Conservation (phyloP, 2,888 invertebrate genomes). For the Lepetodrilus schrolli region DNA sequence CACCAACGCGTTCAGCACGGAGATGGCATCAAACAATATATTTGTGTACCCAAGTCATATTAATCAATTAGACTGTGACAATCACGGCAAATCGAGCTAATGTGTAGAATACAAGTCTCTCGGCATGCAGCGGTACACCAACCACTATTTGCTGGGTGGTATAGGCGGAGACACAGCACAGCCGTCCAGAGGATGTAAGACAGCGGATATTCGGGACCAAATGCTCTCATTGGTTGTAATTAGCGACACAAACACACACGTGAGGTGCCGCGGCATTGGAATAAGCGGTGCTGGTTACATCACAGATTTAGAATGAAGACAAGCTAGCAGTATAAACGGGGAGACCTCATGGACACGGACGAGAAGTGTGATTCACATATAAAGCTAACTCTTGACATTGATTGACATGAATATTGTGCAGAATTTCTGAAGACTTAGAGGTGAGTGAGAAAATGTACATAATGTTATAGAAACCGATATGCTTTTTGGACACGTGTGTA, state of each 20-base stretch:
- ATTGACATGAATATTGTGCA: background rate
- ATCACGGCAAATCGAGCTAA: background rate
- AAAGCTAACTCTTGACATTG: conserved; percentile 4
- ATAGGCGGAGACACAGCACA: no score
- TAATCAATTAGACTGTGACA: background rate
- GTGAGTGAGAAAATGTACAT: conserved; percentile 14
- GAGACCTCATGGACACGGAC: background rate
- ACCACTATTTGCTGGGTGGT: no score
- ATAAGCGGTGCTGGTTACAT: conserved; percentile 14
- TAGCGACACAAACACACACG: conserved; percentile 13
- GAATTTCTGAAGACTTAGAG: background rate
- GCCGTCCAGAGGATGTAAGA: no score
- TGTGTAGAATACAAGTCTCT: no score
- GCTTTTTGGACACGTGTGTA: no score
- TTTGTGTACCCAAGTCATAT: background rate
- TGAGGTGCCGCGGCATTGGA: conserved; percentile 7
- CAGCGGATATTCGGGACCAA: no score
- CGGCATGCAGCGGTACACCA: no score
- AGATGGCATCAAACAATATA: no score
- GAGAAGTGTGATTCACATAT: conserved; percentile 14
- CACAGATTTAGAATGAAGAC: background rate
- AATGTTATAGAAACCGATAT: no score
- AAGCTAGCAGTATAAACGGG: conserved; percentile 12
- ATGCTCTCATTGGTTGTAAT: conserved; percentile 6
- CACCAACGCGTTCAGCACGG: no score